A percentile compares a stretch with the other conserved stretches of the same genome.
phyloP scores from a whole-genome alignment of 2,888 invertebrate genomes.

The Cyaniris semiargus region DNA sequence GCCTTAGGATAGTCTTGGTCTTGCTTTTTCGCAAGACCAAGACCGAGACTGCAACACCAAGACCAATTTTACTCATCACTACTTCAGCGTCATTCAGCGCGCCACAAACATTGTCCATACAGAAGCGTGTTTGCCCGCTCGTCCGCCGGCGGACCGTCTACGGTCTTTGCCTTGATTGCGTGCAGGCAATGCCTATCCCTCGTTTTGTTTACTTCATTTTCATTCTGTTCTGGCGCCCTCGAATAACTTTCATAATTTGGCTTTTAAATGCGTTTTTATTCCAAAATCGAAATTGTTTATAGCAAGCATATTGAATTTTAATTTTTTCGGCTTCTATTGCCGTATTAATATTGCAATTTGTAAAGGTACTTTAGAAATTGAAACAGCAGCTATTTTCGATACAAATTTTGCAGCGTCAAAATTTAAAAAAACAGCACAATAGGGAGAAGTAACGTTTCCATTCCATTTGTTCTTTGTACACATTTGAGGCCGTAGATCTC shows the following conservation, averaged over 20 bases:
- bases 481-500: constrained; percentile 33
- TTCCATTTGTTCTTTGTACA: constrained; percentile 24
- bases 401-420: neutral
- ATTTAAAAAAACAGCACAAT: neutral
- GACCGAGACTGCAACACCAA: too few species aligned
- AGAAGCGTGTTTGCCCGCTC: constrained; percentile 51
- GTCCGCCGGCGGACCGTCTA: constrained; percentile 45
- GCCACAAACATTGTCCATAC: constrained; percentile 52
- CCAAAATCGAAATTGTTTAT: neutral
- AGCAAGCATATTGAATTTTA: too few species aligned
- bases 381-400: neutral
- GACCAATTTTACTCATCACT: too few species aligned
- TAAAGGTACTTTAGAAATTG: neutral
- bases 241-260: constrained; percentile 27
- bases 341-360: too few species aligned
- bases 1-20: too few species aligned
- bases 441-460: neutral
- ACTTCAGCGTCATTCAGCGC: constrained; percentile 40
- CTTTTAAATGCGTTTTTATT: neutral
- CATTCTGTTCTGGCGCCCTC: constrained; percentile 34
- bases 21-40: too few species aligned
- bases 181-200: constrained; percentile 41
- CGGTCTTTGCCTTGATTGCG: constrained; percentile 44
- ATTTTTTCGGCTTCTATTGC: too few species aligned
- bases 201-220: constrained; percentile 44